Conservation (phyloP, 2,797 vertebrate genomes). For the Chelon auratus region DNA sequence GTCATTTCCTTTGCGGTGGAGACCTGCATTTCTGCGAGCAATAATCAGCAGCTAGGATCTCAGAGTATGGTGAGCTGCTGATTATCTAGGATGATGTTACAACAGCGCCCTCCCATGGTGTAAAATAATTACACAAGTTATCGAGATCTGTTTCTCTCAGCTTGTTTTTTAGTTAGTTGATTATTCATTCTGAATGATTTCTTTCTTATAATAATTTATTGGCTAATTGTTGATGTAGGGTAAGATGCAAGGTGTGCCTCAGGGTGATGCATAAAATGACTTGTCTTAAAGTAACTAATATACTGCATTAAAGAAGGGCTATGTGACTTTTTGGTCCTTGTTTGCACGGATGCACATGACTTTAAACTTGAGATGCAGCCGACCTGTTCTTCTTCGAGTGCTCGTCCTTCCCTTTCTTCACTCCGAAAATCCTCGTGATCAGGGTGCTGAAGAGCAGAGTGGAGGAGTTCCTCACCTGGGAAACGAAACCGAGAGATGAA, state of each 20-base stretch:
- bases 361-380: slow-evolving; percentile 13
- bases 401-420: slow-evolving; percentile 95
- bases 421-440: slow-evolving; percentile 97
- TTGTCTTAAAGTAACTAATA: too few species aligned
- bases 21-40: slow-evolving; percentile 2
- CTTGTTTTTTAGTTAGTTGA: background rate
- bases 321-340: background rate
- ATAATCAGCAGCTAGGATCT: background rate
- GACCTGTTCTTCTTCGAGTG: slow-evolving; percentile 97
- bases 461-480: slow-evolving; percentile 96
- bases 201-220: background rate
- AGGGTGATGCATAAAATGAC: too few species aligned
- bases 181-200: background rate
- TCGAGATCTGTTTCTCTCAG: background rate
- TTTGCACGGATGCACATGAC: slow-evolving; percentile 3
- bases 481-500: background rate
- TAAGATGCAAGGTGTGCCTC: too few species aligned
- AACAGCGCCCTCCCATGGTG: slow-evolving; percentile 78
- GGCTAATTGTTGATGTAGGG: background rate
- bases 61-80: background rate
- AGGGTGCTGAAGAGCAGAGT: slow-evolving; percentile 97
- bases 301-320: too few species aligned
- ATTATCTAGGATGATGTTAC: slow-evolving; percentile 37
- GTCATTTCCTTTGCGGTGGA: background rate
- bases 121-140: background rate